Evolutionary conservation across 92 coral and sea anemone genomes (phyloP).

Genomic region (Siderastrea siderea): DNA sequence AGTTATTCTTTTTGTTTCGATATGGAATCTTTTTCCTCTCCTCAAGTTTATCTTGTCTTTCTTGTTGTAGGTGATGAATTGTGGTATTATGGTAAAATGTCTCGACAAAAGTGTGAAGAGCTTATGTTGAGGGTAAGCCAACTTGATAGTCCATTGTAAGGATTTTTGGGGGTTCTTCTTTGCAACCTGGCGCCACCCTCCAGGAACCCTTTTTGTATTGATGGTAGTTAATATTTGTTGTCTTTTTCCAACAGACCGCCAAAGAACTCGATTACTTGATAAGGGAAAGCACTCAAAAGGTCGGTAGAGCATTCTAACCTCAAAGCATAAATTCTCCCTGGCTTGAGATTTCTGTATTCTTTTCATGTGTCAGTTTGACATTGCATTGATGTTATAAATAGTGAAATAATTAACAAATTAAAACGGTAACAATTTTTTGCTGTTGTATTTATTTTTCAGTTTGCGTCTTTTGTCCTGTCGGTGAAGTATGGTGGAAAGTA

Average conservation of each 20-base stretch:
- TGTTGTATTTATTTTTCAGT: slow-evolving; percentile 50
- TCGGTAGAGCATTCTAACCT: slow-evolving; percentile 22
- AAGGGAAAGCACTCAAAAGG: slow-evolving; percentile 97
- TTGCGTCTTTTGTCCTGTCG: slow-evolving; percentile 93
- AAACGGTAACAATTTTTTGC: not conserved
- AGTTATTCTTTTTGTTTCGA: not conserved
- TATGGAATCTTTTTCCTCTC: not conserved
- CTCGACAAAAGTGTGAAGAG: slow-evolving; percentile 93
- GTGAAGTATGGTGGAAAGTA: slow-evolving; percentile 90
- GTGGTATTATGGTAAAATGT: slow-evolving; percentile 96
- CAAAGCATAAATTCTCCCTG: not conserved
- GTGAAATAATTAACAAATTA: too few species aligned
- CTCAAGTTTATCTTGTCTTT: not conserved
- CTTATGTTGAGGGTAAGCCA: slow-evolving; percentile 81
- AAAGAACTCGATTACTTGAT: slow-evolving; percentile 88
- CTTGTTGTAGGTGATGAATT: slow-evolving; percentile 54
- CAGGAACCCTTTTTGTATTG: too few species aligned
- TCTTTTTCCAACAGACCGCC: slow-evolving; percentile 64
- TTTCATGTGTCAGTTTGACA: not conserved
- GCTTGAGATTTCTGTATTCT: not conserved
- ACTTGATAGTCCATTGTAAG: too few species aligned
- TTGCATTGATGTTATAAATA: too few species aligned
- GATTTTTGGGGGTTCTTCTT: not conserved
- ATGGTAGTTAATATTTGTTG: not conserved
- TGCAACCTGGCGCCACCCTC: not conserved